These are phyloP conservation scores for Aquatica leii DNA, from an alignment of 2,888 invertebrate genomes.

Conservation along the genomic window DNA sequence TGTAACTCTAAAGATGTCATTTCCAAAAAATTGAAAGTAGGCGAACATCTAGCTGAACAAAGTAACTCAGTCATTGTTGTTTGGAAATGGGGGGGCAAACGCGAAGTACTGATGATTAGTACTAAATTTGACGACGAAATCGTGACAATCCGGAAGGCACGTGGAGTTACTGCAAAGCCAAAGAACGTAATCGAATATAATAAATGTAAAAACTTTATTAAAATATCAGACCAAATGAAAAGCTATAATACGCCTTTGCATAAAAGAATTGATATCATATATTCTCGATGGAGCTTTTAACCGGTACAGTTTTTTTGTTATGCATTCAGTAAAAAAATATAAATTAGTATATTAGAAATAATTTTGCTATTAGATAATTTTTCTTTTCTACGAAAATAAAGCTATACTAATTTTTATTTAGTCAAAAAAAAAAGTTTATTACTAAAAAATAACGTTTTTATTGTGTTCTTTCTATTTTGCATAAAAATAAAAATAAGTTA, in stretches of 20 bases:
- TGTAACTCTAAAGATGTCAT: slow-evolving; percentile 7
- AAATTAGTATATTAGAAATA: background rate
- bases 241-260: slow-evolving; percentile 43
- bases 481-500: too few relatives aligned
- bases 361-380: background rate
- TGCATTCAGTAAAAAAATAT: background rate
- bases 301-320: slow-evolving; percentile 18
- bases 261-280: slow-evolving; percentile 34
- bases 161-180: background rate
- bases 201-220: slow-evolving; percentile 29
- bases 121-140: slow-evolving; percentile 12
- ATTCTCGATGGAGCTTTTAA: slow-evolving; percentile 24
- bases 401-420: too few relatives aligned
- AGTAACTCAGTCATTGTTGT: slow-evolving; percentile 21
- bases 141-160: background rate
- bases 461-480: too few relatives aligned
- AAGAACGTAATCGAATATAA: slow-evolving; percentile 27
- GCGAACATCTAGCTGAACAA: slow-evolving; percentile 16
- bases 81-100: slow-evolving; percentile 23
- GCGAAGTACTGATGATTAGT: slow-evolving; percentile 20
- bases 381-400: too few relatives aligned
- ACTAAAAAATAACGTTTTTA: too few relatives aligned
- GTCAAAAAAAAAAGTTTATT: too few relatives aligned
- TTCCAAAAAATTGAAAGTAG: slow-evolving; percentile 6
- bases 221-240: slow-evolving; percentile 18